Conservation (phyloP, 2,888 invertebrate species). For the Rotaria magnacalcarata region DNA sequence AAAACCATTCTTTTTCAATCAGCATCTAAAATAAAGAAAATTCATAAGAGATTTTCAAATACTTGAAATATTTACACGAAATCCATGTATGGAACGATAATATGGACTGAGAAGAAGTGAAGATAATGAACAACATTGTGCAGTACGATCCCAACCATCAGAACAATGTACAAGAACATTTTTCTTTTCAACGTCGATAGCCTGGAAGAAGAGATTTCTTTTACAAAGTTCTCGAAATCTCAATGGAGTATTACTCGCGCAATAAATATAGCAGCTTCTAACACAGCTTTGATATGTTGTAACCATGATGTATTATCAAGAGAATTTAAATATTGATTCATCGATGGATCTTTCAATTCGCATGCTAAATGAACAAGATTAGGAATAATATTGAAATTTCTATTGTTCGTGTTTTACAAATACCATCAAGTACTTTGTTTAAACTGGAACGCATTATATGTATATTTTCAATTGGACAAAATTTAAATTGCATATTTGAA, state of each 20-base stretch:
- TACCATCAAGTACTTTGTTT: conserved; percentile 85
- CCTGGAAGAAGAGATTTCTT: conserved; percentile 45
- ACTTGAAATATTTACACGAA: conserved; percentile 66
- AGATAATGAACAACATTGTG: conserved; percentile 90
- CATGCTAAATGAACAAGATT: conserved; percentile 59
- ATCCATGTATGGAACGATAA: conserved; percentile 90
- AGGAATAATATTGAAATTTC: too few relatives aligned
- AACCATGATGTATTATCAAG: conserved; percentile 86
- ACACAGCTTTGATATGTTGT: conserved; percentile 77
- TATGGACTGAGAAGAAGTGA: conserved; percentile 86
- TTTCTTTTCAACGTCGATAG: conserved; percentile 78
- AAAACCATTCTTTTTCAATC: conserved; percentile 89
- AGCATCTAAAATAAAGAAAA: conserved; percentile 66
- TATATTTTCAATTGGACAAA: conserved; percentile 96
- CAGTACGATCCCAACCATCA: conserved; percentile 98
- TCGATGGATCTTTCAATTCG: conserved; percentile 77
- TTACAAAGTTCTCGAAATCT: conserved; percentile 50
- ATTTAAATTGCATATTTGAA: conserved; percentile 95
- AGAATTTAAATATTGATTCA: conserved; percentile 82
- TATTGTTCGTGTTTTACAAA: conserved; percentile 47
- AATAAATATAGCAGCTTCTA: conserved; percentile 84
- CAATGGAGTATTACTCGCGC: conserved; percentile 53
- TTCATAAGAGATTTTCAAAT: too few relatives aligned
- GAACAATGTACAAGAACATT: conserved; percentile 96
- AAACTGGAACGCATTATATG: conserved; percentile 95